Conservation (phyloP, 2,888 invertebrate genomes). For the Limnephilus lunatus region DNA sequence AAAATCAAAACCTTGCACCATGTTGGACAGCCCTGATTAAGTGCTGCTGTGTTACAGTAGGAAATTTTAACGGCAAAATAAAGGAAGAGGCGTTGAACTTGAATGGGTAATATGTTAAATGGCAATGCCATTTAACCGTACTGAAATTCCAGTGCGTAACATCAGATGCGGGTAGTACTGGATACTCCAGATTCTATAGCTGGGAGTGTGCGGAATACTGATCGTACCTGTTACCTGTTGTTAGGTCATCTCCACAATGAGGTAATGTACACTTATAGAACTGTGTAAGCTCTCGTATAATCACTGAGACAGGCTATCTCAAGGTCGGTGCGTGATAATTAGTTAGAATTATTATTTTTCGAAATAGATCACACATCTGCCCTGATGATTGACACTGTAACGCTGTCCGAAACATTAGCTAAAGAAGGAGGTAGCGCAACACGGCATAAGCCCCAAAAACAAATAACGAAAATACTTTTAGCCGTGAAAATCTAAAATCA, state of each 20-base stretch:
- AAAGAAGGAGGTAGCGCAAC: too few relatives aligned
- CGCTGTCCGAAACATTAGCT: too few relatives aligned
- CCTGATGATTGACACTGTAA: too few relatives aligned
- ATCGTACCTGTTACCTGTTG: neutral
- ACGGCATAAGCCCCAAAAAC: too few relatives aligned
- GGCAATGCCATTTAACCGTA: slow-evolving; percentile 58
- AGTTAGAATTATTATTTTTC: neutral
- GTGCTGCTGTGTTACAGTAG: neutral
- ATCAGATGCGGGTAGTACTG: slow-evolving; percentile 23
- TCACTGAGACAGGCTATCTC: neutral
- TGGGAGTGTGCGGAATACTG: neutral
- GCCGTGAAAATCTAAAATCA: too few relatives aligned
- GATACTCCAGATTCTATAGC: slow-evolving; percentile 30
- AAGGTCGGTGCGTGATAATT: neutral
- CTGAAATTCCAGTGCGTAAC: slow-evolving; percentile 59
- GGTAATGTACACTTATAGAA: neutral
- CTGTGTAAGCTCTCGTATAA: neutral
- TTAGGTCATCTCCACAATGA: neutral
- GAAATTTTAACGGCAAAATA: slow-evolving; percentile 57
- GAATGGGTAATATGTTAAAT: slow-evolving; percentile 52
- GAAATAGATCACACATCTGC: too few relatives aligned
- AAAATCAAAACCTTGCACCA: too few relatives aligned
- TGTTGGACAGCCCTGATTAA: neutral
- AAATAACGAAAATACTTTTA: too few relatives aligned
- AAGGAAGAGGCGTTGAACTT: slow-evolving; percentile 60